Evolutionary conservation across 2,797 vertebrate species (phyloP), one percentile per base, ranked within the genome.

Genomic region (Parotocinclus haroldoi): DNA sequence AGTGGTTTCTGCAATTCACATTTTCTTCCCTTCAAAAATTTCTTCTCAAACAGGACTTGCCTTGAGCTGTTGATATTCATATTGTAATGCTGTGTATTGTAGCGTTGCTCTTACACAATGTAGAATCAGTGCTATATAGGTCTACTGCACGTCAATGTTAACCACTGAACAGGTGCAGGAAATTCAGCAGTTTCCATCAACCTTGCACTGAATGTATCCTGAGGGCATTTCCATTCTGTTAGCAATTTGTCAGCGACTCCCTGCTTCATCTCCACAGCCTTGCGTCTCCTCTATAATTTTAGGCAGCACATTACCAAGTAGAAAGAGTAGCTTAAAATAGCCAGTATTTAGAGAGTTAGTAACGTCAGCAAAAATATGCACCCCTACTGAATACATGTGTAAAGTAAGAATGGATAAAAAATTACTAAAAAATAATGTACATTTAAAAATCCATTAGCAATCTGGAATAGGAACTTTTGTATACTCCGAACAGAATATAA

Each of bases 171-270:
- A 63, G 53, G 52, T 56, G 46, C 18, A 51, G 9, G 39, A 45
- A 68, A 60, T 37, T 49, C 45, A 48, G 50, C 13, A 9, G 5
- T 10, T 36, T 37, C 37, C 49, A 51, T 42, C n/a, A 12, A 1
- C n/a, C 45, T 46, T n/a, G 6, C 38, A 7, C 14, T 10, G n/a
- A 68, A 7, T 54, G 42, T 40, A 40, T 62, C 52, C 44, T 40
- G n/a, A 10, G 17, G 17, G 48, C 14, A 44, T 58, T 44, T 44
- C 45, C n/a, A 45, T 51, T 58, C 63, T 50, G 39, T 64, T 46
- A 58, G 54, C 40, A 59, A 58, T 58, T 46, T 58, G 38, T 70
- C 61, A 52, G 40, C 40, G 40, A 58, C 36, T 58, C n/a, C 48
- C 60, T 9, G 0, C 18, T 37, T 12, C 3, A 46, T 57, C 44